Conservation (phyloP, 2,113 vertebrate genomes). For the Asarcornis scutulata region DNA sequence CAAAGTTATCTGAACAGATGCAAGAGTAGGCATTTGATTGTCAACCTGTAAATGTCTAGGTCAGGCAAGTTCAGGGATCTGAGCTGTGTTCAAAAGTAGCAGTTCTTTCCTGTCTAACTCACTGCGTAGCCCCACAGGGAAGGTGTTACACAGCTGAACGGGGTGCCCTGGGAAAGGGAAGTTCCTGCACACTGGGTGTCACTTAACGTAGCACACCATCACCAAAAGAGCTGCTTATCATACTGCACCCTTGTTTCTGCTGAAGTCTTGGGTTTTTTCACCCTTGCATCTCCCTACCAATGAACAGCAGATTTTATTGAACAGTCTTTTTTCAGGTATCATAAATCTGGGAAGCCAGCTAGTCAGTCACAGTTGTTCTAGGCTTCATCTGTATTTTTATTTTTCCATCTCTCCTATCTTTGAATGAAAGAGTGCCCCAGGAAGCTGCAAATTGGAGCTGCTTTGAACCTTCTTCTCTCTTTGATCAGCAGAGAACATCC, state of each 20-base stretch:
- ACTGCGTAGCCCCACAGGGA: not conserved
- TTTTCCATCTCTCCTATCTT: not conserved
- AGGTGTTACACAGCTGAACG: not conserved
- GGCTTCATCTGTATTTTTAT: not conserved
- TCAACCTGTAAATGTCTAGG: not conserved
- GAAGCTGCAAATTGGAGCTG: not conserved
- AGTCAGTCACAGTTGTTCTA: not conserved
- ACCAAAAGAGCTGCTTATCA: not conserved
- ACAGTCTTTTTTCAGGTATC: not conserved
- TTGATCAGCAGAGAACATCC: not conserved
- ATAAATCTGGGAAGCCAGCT: not conserved
- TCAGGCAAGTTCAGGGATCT: not conserved
- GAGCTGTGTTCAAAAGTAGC: not conserved
- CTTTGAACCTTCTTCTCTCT: not conserved
- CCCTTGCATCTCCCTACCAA: not conserved
- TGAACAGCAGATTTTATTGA: not conserved
- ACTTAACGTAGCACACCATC: not conserved
- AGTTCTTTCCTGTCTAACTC: not conserved
- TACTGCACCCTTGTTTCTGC: not conserved
- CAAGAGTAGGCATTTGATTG: not conserved
- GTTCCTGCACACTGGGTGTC: not conserved
- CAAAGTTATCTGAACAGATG: not conserved
- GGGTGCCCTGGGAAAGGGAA: not conserved
- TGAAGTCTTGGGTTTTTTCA: not conserved
- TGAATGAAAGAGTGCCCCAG: not conserved